A percentile compares a stretch with the other conserved stretches of the same genome.
These are phyloP conservation scores for Oceanodroma tethys DNA, from an alignment of 2,113 vertebrate genomes.

Conservation along the genomic window DNA sequence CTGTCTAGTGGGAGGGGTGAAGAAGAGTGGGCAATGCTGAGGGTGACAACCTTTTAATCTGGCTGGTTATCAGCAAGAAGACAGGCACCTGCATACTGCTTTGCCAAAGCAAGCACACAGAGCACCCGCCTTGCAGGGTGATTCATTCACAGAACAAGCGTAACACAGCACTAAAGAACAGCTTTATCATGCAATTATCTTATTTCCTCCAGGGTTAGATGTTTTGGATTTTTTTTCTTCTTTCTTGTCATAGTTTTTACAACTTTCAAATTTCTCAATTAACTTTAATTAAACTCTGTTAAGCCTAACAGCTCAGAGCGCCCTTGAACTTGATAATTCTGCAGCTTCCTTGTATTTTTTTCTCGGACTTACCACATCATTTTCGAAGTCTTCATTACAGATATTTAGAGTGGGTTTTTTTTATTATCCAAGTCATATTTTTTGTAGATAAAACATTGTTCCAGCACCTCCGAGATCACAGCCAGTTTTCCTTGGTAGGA, in stretches of 20 bases:
- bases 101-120: neutral
- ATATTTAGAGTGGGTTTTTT: neutral
- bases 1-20: neutral
- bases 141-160: neutral
- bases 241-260: neutral
- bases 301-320: neutral
- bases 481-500: neutral
- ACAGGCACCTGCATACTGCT: neutral
- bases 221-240: accelerated
- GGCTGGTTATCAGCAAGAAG: neutral
- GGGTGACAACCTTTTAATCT: neutral
- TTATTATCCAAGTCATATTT: neutral
- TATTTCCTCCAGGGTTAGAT: neutral
- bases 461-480: neutral
- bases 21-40: neutral
- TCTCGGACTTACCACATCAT: neutral
- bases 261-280: neutral
- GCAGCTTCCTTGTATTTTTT: neutral
- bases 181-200: neutral
- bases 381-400: neutral
- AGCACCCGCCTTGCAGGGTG: accelerated
- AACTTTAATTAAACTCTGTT: neutral
- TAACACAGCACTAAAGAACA: neutral
- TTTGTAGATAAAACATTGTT: neutral
- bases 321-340: neutral